phyloP scores from a whole-genome alignment of 2,888 invertebrate genomes.

The Drosophila austrosaltans region DNA sequence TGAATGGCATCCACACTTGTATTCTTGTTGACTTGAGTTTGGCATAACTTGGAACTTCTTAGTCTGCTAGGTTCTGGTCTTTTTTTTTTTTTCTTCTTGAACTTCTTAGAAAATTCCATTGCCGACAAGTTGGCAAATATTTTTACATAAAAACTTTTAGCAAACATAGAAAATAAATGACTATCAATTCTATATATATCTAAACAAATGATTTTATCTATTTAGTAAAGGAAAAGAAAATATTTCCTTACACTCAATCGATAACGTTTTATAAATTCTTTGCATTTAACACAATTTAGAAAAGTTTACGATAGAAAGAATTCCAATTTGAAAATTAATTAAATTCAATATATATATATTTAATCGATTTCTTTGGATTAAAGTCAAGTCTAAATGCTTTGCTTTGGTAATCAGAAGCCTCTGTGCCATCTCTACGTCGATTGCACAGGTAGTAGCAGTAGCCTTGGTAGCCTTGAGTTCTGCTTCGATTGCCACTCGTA shows the following conservation, averaged over 20 bases:
- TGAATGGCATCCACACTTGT: slow-evolving; percentile 21
- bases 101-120: slow-evolving; percentile 53
- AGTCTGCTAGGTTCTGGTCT: not conserved
- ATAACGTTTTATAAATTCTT: not conserved
- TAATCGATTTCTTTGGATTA: not conserved
- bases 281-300: not conserved
- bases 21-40: slow-evolving; percentile 42
- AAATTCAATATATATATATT: not conserved
- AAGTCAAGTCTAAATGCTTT: not conserved
- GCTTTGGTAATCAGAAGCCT: slow-evolving; percentile 8
- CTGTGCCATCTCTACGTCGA: not conserved
- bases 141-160: slow-evolving; percentile 41
- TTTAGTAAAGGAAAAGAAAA: not conserved
- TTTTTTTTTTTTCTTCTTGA: not conserved
- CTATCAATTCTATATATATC: not conserved
- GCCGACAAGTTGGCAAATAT: slow-evolving; percentile 58
- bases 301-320: not conserved
- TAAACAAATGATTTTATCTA: slow-evolving; percentile 12
- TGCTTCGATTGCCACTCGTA: slow-evolving; percentile 21
- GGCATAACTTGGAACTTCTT: slow-evolving; percentile 51
- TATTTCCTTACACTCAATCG: slow-evolving; percentile 6
- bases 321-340: slow-evolving; percentile 8
- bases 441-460: slow-evolving; percentile 4
- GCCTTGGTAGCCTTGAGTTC: slow-evolving; percentile 12
- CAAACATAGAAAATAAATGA: slow-evolving; percentile 20